phyloP scores from a whole-genome alignment of 2,888 invertebrate genomes.

The Pheosia gnoma region DNA sequence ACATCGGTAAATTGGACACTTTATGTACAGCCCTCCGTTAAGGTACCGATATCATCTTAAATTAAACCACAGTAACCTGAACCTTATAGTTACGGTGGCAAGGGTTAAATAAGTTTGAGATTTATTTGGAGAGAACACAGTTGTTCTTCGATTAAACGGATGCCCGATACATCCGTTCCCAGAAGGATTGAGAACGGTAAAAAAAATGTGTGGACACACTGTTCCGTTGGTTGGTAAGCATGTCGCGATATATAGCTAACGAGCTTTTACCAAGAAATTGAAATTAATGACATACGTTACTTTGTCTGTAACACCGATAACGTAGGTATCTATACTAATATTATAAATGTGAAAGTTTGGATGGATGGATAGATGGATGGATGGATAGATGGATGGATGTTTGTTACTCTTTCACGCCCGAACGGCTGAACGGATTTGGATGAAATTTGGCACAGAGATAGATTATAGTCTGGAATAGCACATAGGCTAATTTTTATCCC shows the following conservation, averaged over 20 bases:
- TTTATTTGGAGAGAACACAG: conserved; percentile 30
- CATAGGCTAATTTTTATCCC: no score
- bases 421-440: no score
- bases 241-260: conserved; percentile 3
- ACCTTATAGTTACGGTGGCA: conserved; percentile 6
- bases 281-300: no score
- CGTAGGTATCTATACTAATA: no score
- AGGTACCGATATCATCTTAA: conserved; percentile 33
- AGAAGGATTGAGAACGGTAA: conserved; percentile 69
- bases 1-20: conserved; percentile 43
- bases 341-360: no score
- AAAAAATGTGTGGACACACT: conserved; percentile 47
- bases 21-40: conserved; percentile 31
- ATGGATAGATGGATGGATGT: no score
- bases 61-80: conserved; percentile 14
- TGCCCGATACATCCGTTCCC: conserved; percentile 77
- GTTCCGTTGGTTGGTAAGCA: conserved; percentile 26
- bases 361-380: no score
- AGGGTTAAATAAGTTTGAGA: conserved; percentile 19
- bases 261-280: background rate
- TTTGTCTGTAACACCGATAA: no score
- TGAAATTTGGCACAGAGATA: no score
- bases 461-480: no score
- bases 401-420: no score
- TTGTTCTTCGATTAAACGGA: conserved; percentile 67